Conservation (phyloP, 1,140 invertebrate genomes). For the Eriocheir sinensis region DNA sequence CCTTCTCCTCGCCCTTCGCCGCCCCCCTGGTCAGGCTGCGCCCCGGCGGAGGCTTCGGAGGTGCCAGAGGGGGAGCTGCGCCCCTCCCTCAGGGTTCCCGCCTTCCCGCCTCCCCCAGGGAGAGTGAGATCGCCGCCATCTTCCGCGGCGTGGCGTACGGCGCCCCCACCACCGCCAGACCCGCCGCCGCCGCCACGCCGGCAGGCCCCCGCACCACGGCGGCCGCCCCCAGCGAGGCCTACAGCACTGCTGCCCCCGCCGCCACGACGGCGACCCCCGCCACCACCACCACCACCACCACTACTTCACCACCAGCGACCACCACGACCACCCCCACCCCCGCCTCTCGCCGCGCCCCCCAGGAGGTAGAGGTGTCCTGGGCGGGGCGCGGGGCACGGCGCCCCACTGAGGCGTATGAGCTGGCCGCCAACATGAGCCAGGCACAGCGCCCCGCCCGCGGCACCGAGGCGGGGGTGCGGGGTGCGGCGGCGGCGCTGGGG, state of each 20-base stretch:
- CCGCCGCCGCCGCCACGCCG: not conserved
- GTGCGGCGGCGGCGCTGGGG: not conserved
- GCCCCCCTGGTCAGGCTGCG: not conserved
- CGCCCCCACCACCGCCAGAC: constrained; percentile 44
- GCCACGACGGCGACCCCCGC: not conserved
- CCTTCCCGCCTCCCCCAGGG: constrained; percentile 43
- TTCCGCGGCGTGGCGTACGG: constrained; percentile 74
- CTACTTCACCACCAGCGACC: not conserved
- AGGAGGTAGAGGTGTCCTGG: too few relatives aligned
- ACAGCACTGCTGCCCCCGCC: not conserved
- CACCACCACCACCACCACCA: constrained; percentile 18
- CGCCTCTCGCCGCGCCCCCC: not conserved
- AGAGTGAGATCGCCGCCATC: constrained; percentile 70
- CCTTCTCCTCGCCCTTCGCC: not conserved
- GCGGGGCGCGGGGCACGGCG: not conserved
- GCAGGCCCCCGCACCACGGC: not conserved
- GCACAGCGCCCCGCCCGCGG: not conserved
- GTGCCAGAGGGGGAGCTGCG: not conserved
- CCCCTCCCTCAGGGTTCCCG: constrained; percentile 19
- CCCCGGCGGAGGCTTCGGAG: not conserved
- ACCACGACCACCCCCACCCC: not conserved
- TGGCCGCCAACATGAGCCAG: not conserved
- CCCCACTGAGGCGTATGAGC: not conserved
- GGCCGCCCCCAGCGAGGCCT: not conserved
- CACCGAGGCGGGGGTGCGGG: not conserved